Percentiles rank a stretch among this genome's conserved stretches.
These are phyloP conservation scores for Sebastes jordani DNA, from an alignment of 2,797 vertebrate genomes.

Conservation along the genomic window DNA sequence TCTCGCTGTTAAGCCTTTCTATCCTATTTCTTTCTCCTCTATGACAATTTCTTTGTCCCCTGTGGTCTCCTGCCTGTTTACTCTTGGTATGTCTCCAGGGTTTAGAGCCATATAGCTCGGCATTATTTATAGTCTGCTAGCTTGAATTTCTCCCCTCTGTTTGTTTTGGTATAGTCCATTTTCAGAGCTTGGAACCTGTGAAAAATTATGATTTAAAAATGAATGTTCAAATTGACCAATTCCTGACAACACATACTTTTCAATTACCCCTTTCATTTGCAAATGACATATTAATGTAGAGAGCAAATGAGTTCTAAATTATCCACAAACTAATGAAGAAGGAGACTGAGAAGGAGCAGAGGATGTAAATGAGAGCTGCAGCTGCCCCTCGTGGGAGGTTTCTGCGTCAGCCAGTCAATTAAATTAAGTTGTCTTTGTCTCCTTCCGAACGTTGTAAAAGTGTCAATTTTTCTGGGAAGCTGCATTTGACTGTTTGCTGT, in stretches of 20 bases:
- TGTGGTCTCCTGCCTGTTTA: not conserved
- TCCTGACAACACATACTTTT: not conserved
- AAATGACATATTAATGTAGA: not conserved
- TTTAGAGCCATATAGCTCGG: not conserved
- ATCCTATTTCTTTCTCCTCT: not conserved
- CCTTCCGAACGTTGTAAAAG: conserved; percentile 36
- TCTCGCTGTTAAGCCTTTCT: not conserved
- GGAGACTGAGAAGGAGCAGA: conserved; percentile 4
- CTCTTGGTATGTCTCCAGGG: not conserved
- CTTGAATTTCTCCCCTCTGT: not conserved
- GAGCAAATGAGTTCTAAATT: not conserved
- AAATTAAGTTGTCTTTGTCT: conserved; percentile 52
- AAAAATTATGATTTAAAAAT: not conserved
- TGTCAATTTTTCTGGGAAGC: conserved; percentile 38
- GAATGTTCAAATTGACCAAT: not conserved
- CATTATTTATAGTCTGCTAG: conserved; percentile 9
- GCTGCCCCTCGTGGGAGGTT: conserved; percentile 54
- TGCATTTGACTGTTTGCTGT: conserved; percentile 38
- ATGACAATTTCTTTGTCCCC: not conserved
- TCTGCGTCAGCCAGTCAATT: conserved; percentile 43
- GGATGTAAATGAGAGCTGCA: conserved; percentile 31
- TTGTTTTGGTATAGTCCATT: conserved; percentile 2
- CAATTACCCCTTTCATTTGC: not conserved
- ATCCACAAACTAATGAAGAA: not conserved
- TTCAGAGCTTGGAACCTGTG: not conserved